Base-by-base conservation (phyloP, 2,113 vertebrate genomes). In the Python bivittatus region DNA sequence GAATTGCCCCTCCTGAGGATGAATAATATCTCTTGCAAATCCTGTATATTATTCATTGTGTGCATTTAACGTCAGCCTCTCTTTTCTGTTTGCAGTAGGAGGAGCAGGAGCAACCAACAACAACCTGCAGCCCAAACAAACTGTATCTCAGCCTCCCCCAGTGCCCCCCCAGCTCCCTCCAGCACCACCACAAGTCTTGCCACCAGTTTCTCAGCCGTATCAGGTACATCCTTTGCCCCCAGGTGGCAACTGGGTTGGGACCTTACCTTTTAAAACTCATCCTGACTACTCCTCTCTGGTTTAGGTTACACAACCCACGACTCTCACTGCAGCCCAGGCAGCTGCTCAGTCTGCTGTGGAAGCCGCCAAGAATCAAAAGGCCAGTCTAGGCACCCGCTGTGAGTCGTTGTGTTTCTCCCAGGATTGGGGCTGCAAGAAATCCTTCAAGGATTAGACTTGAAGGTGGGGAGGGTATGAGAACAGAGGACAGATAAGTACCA, bases 311-410 rank as follows among this genome's bases (percentile, higher is more conserved):
- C 44, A 56, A 13, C 22, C 96, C 0, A 93, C 95, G 85, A 93
- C 95, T 92, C 94, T 97, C 89, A 97, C 96, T 8, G 96, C 98
- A 0, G 98, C 99, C 88, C 98, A 98, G 60, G 97, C 98, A 52
- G 98, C 98, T 0, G 98, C 99, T 42, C 98, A 98, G 96, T 97
- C 98, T 56, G 98, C 97, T 0, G 97, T 99, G 94, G 98, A 99
- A 90, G 97, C 97, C 0, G 98, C 98, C 88, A 98, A 97, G 96
- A 98, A 92, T 96, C 98, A 99, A 97, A 98, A 98, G 95, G 95
- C 94, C 0, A 92, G 94, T 33, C 54, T 96, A 42, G 89, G 95
- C 91, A 98, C 90, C 2, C 98, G 98, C 94, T 99, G 98, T 99
- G 96, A 98, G 99, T 97, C 79, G 20, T 10, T 56, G 17, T 38